Evolutionary conservation across 1,140 invertebrate genomes (phyloP).

Genomic region (Drosophila pachea): DNA sequence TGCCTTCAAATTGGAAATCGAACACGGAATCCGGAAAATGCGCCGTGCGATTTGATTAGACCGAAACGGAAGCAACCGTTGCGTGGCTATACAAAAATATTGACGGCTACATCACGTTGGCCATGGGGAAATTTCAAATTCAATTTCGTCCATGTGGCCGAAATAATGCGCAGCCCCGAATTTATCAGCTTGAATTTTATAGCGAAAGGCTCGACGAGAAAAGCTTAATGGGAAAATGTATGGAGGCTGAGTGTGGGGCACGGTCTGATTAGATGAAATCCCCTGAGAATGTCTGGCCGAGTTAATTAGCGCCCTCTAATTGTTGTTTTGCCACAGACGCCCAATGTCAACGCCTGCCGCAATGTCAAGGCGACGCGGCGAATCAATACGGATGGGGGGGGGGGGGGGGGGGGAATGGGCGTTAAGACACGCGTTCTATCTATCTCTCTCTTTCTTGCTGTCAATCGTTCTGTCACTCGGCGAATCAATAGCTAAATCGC

Average conservation of each 20-base stretch:
- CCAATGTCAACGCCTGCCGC: neutral
- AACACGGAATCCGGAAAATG: constrained; percentile 16
- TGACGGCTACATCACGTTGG: constrained; percentile 38
- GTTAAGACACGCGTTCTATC: no score
- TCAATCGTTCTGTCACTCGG: no score
- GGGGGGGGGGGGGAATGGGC: no score
- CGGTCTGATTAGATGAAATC: constrained; percentile 6
- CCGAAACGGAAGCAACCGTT: no score
- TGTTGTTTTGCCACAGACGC: constrained; percentile 8
- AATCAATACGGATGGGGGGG: constrained; percentile 4
- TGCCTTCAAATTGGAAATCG: constrained; percentile 34
- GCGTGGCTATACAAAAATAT: neutral
- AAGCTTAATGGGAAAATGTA: neutral
- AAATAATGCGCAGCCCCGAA: no score
- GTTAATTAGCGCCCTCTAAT: constrained; percentile 19
- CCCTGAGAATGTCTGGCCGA: constrained; percentile 16
- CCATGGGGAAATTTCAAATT: constrained; percentile 10
- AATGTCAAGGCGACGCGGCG: constrained; percentile 13
- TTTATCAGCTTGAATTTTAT: no score
- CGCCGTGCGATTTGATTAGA: constrained; percentile 38
- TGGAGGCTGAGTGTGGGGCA: constrained; percentile 6
- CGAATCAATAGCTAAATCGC: no score
- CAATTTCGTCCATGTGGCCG: constrained; percentile 37
- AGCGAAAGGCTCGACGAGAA: no score
- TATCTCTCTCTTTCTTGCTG: no score